These are phyloP conservation scores for Aplochiton taeniatus DNA, from an alignment of 2,797 vertebrate species.

Conservation along the genomic window DNA sequence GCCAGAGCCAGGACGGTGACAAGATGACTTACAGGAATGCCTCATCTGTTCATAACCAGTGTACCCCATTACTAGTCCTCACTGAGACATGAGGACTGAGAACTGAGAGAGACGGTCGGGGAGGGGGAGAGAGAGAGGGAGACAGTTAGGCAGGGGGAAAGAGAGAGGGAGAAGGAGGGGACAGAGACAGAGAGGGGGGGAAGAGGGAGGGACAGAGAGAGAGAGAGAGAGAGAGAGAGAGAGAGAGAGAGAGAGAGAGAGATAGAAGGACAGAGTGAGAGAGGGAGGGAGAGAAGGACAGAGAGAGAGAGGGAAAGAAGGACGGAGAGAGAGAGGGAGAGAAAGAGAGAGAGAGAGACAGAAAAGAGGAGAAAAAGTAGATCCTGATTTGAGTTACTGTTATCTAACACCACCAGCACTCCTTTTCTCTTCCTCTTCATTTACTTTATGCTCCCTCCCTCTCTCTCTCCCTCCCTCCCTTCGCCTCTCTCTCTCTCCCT, in stretches of 20 bases:
- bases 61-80: too few species aligned
- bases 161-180: constrained; percentile 3
- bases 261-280: not conserved
- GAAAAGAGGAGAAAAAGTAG: too few species aligned
- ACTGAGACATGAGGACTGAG: too few species aligned
- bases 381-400: too few species aligned
- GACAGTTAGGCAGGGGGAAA: constrained; percentile 18
- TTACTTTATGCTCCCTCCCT: not conserved
- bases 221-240: not conserved
- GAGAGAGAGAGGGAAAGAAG: not conserved
- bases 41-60: too few species aligned
- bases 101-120: too few species aligned
- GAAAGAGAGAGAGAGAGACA: not conserved
- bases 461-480: constrained; percentile 1
- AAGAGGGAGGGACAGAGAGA: constrained; percentile 9
- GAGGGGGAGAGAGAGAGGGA: constrained; percentile 11
- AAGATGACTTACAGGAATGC: too few species aligned
- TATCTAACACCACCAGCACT: not conserved
- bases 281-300: not conserved
- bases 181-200: not conserved
- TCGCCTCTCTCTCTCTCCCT: constrained; percentile 9
- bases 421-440: not conserved
- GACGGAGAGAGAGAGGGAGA: not conserved
- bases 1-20: too few species aligned
- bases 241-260: not conserved